Evolutionary conservation across 2,888 invertebrate genomes (phyloP).

Genomic region (Meganola albula): DNA sequence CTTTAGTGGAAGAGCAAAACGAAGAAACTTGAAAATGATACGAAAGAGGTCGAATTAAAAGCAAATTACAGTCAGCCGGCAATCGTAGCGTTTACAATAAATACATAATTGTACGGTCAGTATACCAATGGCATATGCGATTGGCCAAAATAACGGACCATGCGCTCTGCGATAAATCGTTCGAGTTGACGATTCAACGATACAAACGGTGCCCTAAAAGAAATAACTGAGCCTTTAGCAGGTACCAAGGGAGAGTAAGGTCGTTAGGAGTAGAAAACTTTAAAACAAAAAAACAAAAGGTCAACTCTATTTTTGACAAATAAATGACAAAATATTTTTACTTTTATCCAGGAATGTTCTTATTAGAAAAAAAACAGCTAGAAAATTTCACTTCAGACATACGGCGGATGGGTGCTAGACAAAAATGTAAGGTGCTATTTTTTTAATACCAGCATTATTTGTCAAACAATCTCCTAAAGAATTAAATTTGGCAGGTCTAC

Average conservation of each 20-base stretch:
- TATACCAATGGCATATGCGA: slow-evolving; percentile 69
- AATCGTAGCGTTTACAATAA: slow-evolving; percentile 78
- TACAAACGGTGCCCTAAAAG: slow-evolving; percentile 13
- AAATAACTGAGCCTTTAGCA: slow-evolving; percentile 9
- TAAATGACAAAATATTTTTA: too few relatives aligned
- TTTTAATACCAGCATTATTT: too few relatives aligned
- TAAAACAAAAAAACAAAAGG: not conserved
- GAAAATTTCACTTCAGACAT: too few relatives aligned
- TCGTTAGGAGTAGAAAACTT: not conserved
- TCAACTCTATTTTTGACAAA: not conserved
- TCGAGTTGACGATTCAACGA: slow-evolving; percentile 31
- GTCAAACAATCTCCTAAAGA: too few relatives aligned
- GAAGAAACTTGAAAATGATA: slow-evolving; percentile 73
- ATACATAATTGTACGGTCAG: slow-evolving; percentile 77
- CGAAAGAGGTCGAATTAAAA: slow-evolving; percentile 75
- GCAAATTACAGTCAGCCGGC: slow-evolving; percentile 73
- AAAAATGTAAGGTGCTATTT: too few relatives aligned
- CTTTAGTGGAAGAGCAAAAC: slow-evolving; percentile 53
- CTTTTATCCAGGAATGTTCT: too few relatives aligned
- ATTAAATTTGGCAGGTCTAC: too few relatives aligned
- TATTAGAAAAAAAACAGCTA: too few relatives aligned
- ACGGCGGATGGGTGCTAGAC: too few relatives aligned
- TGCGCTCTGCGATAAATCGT: slow-evolving; percentile 50
- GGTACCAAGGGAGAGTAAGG: too few relatives aligned
- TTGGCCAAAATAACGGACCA: slow-evolving; percentile 61